Evolutionary conservation across 2,113 vertebrate genomes (phyloP).

Genomic region (Eulemur macaco): DNA sequence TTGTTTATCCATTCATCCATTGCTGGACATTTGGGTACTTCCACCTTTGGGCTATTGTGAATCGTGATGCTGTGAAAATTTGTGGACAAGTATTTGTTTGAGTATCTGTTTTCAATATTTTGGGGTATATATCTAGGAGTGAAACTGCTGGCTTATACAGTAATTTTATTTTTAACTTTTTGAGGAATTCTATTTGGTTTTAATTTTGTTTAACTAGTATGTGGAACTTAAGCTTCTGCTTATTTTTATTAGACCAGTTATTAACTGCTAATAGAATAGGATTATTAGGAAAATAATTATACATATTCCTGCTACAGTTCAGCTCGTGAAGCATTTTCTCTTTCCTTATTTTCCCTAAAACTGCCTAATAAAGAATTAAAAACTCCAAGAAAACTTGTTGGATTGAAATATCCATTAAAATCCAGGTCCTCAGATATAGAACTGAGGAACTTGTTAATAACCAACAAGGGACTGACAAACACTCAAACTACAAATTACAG

Average conservation of each 20-base stretch:
- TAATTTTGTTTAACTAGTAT: conserved; percentile 9
- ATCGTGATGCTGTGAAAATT: neutral
- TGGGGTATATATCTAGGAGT: neutral
- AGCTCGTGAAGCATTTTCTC: neutral
- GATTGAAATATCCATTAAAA: conserved; percentile 4
- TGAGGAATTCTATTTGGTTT: conserved; percentile 38
- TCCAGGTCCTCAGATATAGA: neutral
- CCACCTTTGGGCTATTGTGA: neutral
- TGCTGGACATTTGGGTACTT: neutral
- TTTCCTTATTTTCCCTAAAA: neutral
- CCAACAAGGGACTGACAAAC: neutral
- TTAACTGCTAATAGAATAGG: neutral
- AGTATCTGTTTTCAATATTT: neutral
- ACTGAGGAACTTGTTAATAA: neutral
- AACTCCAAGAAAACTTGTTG: neutral
- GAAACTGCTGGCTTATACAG: neutral
- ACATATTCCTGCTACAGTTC: neutral
- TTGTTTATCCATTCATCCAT: neutral
- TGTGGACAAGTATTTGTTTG: neutral
- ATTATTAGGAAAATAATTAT: neutral
- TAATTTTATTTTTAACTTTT: neutral
- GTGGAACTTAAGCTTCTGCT: neutral
- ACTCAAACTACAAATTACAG: neutral
- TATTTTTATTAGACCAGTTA: neutral
- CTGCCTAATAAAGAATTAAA: neutral